Percentiles rank a stretch among this genome's conserved stretches.
phyloP scores from a whole-genome alignment of 2,888 invertebrate genomes.

The Eueremaeus valkanovi region DNA sequence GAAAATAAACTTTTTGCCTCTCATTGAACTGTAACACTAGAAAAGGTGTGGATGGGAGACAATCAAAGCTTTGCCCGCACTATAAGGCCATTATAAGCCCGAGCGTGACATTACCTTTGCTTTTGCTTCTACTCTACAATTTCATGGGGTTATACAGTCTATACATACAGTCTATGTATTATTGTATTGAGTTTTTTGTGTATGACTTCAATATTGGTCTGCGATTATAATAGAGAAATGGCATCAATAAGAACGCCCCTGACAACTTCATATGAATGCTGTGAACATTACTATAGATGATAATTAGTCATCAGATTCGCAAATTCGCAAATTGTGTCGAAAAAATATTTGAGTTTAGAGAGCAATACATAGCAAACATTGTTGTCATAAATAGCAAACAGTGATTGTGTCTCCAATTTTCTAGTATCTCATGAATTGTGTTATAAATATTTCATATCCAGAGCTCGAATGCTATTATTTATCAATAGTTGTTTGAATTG shows the following conservation, averaged over 20 bases:
- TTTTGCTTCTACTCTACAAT: neutral
- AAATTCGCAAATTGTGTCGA: too few species aligned
- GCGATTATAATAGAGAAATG: neutral
- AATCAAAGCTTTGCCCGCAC: neutral
- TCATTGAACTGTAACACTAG: neutral
- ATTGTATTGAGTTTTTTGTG: slow-evolving; percentile 1
- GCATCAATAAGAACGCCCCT: neutral
- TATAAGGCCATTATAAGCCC: neutral
- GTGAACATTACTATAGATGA: neutral
- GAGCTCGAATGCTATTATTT: neutral
- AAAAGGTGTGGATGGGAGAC: neutral
- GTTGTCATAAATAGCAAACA: neutral
- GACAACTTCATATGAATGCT: slow-evolving; percentile 7
- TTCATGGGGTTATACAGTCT: slow-evolving; percentile 28
- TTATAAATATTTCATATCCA: neutral
- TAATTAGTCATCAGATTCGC: neutral
- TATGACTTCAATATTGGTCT: slow-evolving; percentile 6
- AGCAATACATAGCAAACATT: neutral
- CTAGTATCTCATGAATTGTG: neutral
- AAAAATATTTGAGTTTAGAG: neutral
- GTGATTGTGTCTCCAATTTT: neutral
- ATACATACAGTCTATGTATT: neutral
- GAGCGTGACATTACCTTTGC: slow-evolving; percentile 22
- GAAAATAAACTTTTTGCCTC: neutral
- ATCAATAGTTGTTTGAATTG: neutral